phyloP scores from a whole-genome alignment of 2,888 invertebrate species.

The Xanthostigma xanthostigma region DNA sequence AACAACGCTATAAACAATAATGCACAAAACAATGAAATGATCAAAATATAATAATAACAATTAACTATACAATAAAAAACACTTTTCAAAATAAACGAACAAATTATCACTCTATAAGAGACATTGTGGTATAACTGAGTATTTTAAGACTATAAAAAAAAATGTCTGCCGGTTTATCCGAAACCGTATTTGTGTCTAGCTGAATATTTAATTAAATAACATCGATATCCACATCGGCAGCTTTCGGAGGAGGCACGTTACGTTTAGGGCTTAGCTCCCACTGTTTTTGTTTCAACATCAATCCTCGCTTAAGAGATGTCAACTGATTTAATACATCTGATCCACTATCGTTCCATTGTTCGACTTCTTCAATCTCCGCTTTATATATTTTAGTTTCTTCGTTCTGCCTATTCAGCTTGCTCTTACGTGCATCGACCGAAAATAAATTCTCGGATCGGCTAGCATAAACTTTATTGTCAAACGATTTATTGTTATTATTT shows the following conservation, averaged over 20 bases:
- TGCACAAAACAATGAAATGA: no score
- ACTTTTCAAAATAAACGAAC: no score
- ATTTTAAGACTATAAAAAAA: no score
- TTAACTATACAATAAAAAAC: no score
- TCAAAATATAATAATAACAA: no score
- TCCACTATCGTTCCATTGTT: conserved; percentile 7
- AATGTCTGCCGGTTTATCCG: no score
- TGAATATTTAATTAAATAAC: background rate
- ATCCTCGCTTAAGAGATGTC: conserved; percentile 29
- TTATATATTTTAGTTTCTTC: conserved; percentile 5
- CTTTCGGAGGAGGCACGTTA: conserved; percentile 10
- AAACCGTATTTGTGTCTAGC: no score
- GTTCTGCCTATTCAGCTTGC: conserved; percentile 8
- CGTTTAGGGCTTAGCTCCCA: conserved; percentile 27
- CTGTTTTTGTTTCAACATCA: conserved; percentile 34
- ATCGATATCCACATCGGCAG: conserved; percentile 5
- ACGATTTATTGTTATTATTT: background rate
- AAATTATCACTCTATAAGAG: no score
- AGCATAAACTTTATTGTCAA: background rate
- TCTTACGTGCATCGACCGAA: conserved; percentile 6
- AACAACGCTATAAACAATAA: no score
- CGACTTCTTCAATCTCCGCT: no score
- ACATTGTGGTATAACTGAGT: no score
- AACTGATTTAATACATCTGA: conserved; percentile 24
- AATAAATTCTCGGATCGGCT: background rate